Evolutionary conservation across 2,797 vertebrate genomes (phyloP).

Genomic region (Staurois parvus): DNA sequence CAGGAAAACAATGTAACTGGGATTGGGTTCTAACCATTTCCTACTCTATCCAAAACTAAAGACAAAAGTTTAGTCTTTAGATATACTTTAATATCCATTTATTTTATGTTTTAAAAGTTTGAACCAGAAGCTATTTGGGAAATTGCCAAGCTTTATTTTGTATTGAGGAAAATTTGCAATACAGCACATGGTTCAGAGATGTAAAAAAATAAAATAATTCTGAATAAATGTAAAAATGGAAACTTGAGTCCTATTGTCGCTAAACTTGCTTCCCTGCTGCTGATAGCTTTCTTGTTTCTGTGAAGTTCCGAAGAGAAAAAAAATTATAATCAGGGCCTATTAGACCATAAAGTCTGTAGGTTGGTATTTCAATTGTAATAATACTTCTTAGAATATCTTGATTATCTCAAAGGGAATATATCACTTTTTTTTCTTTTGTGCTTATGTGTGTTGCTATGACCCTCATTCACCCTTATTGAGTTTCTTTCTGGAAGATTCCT

Average conservation of each 20-base stretch:
- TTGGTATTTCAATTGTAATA: not conserved
- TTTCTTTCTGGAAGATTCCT: not conserved
- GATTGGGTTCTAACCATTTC: too few relatives aligned
- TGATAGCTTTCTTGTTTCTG: not conserved
- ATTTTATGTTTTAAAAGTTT: not conserved
- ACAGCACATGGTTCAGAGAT: not conserved
- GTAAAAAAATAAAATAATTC: not conserved
- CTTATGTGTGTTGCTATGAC: not conserved
- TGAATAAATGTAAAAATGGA: not conserved
- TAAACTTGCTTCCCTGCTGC: not conserved
- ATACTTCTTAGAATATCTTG: slow-evolving; percentile 1
- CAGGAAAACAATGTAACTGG: too few relatives aligned
- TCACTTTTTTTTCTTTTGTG: slow-evolving; percentile 7
- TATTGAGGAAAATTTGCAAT: not conserved
- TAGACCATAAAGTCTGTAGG: not conserved
- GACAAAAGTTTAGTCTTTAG: too few relatives aligned
- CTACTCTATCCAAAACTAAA: too few relatives aligned
- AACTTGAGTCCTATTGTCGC: slow-evolving; percentile 1
- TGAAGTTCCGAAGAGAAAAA: not conserved
- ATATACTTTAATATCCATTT: too few relatives aligned
- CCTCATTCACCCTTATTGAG: slow-evolving; percentile 18
- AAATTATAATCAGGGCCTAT: not conserved
- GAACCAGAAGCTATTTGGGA: not conserved
- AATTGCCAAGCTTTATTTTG: not conserved
- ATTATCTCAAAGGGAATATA: not conserved